Evolutionary conservation across 2,113 vertebrate species (phyloP).

Genomic region (Antidorcas marsupialis): DNA sequence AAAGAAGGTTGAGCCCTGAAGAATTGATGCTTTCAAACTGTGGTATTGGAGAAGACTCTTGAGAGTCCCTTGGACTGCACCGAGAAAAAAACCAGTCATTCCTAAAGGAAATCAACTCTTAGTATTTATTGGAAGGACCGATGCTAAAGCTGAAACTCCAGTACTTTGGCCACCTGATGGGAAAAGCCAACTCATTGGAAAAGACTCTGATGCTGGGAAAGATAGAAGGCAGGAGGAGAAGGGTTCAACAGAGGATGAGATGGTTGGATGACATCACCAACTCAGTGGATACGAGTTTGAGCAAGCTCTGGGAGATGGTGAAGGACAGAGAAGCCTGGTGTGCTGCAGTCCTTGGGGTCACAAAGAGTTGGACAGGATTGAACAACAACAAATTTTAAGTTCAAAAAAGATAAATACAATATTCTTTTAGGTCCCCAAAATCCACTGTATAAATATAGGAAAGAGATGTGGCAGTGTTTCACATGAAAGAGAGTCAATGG

Average conservation of each 20-base stretch:
- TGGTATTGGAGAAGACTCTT: neutral
- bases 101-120: neutral
- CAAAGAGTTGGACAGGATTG: neutral
- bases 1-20: neutral
- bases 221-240: neutral
- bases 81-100: neutral
- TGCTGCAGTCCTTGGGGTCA: neutral
- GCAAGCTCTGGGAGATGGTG: neutral
- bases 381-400: neutral
- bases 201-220: neutral
- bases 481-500: neutral
- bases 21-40: neutral
- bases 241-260: neutral
- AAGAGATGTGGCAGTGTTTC: neutral
- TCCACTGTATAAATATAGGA: neutral
- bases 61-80: neutral
- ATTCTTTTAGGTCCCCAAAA: neutral
- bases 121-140: neutral
- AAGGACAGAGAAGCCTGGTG: neutral
- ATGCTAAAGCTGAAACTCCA: neutral
- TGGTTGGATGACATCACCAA: neutral
- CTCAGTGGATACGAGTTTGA: neutral
- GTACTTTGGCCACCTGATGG: neutral
- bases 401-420: neutral
- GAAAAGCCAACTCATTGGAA: neutral